Evolutionary conservation across 2,888 invertebrate species (phyloP), one percentile per base, ranked within the genome.

Genomic region (Drosophila neotestacea): DNA sequence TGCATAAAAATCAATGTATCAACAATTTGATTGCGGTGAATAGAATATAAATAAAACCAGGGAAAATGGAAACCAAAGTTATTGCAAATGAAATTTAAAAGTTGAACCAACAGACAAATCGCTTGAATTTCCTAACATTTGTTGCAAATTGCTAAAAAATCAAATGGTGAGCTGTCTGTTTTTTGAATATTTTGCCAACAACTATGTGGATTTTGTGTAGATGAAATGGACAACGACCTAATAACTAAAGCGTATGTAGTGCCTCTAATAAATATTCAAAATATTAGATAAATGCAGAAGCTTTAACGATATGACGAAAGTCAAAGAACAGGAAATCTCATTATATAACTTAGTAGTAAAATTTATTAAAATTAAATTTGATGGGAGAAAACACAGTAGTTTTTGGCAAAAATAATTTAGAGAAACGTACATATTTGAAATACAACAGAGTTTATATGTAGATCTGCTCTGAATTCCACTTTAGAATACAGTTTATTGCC

Each of bases 1-100:
- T 28, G 36, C 7, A 48, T 36, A 16, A 50, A 51, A 70, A 50
- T 56, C 48, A 70, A 63, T 44, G 56, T 16, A 44, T 39, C 27
- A 51, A 51, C 54, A 75, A 74, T 34, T 69, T 46, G 32, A 63
- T 51, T 63, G 11, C 10, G 50, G 42, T 56, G 27, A 56, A 54
- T 30, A 51, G 56, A n/a, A 52, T 10, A 41, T 36, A n/a, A 56
- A 41, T 28, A 32, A 50, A 22, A 42, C 2, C 10, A 36, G n/a
- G 48, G 22, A 54, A 39, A 39, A 28, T 9, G 16, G 32, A 22
- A 55, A 55, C 22, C 34, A 28, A 22, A 54, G 34, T 46, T 34
- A 28, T 38, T n/a, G 28, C 27, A 70, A 60, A 30, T 50, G n/a
- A 34, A 32, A 70, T 64, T 44, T 41, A 46, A 70, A 16, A 47